Conservation (phyloP, 2,888 invertebrate species). For the Choreutis nemorana region DNA sequence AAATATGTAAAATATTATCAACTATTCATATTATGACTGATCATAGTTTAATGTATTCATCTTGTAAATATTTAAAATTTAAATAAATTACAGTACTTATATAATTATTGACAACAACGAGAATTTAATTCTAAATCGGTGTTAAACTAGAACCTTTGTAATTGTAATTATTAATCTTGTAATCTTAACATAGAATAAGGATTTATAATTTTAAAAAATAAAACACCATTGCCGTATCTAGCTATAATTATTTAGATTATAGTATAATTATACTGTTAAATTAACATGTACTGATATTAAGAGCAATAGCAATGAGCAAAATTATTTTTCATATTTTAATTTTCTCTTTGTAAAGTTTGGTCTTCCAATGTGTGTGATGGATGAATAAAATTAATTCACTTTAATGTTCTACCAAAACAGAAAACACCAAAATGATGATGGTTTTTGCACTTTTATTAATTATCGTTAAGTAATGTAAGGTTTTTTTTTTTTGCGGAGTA, state of each 20-base stretch:
- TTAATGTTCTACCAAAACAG: conserved; percentile 9
- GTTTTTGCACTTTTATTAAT: conserved; percentile 12
- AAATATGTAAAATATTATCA: conserved; percentile 13
- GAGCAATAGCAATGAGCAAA: conserved; percentile 38
- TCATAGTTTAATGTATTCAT: conserved; percentile 37
- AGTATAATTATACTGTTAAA: conserved; percentile 22
- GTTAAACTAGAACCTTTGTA: conserved; percentile 35
- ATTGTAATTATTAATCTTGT: conserved; percentile 21
- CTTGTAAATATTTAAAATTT: conserved; percentile 21
- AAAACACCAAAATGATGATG: conserved; percentile 8
- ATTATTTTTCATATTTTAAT: conserved; percentile 24
- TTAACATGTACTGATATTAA: conserved; percentile 33
- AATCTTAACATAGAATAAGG: conserved; percentile 7
- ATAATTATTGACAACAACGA: conserved; percentile 44
- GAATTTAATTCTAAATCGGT: conserved; percentile 61
- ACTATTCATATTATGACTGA: conserved; percentile 40
- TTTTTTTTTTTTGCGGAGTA: too few relatives aligned
- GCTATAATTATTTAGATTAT: conserved; percentile 14
- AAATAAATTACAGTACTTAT: conserved; percentile 23
- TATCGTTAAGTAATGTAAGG: too few relatives aligned
- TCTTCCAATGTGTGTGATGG: conserved; percentile 57
- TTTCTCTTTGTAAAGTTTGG: conserved; percentile 26
- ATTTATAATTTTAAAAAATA: conserved; percentile 24
- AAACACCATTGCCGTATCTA: conserved; percentile 47
- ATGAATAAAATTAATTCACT: conserved; percentile 19